Base-by-base conservation (phyloP, 1,140 invertebrate genomes). In the Lutraria rhynchaena region DNA sequence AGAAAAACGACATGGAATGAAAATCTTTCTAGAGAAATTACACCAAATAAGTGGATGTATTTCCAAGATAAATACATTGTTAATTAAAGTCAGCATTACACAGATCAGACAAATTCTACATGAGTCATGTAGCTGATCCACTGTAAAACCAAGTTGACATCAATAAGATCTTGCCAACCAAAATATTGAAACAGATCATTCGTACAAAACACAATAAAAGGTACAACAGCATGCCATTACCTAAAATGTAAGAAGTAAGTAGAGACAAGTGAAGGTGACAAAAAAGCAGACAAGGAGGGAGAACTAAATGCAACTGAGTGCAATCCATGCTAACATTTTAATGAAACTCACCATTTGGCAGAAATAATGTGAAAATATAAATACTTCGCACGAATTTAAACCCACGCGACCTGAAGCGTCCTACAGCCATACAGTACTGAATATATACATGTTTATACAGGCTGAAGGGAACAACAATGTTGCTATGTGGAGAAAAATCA, bases 301-400 rank as follows among this genome's bases (percentile, higher is more conserved):
- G 53, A 73, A 57, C 22, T 35, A 73, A 19, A 73, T 22, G 24
- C 69, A 73, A 35, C 51, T 37, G 31, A 57, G 69, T 51, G 31
- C 46, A 58, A 41, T 73, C 69, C 69, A 73, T 73, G 69, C 69
- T 55, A 33, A 73, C 51, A 73, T 58, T 73, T 29, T 24, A 73
- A 58, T 55, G 27, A 55, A 73, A 73, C 69, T 73, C 69, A 73
- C 69, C 69, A 58, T n/a, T 33, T 73, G 41, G 63, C 63, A 49
- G 24, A 44, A 44, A 46, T 41, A 35, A 65, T 67, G 37, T 67
- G 63, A 67, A 67, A 67, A 7, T 41, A 41, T 7, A 67, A 67
- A 27, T 46, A 41, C 63, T 46, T 67, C 63, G 44, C 63, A 67
- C 63, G 63, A 67, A 67, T 67, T 51, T 35, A 67, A 67, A 67